These are phyloP conservation scores for Tricholauxania praeusta DNA, from an alignment of 2,888 invertebrate species.

Conservation along the genomic window DNA sequence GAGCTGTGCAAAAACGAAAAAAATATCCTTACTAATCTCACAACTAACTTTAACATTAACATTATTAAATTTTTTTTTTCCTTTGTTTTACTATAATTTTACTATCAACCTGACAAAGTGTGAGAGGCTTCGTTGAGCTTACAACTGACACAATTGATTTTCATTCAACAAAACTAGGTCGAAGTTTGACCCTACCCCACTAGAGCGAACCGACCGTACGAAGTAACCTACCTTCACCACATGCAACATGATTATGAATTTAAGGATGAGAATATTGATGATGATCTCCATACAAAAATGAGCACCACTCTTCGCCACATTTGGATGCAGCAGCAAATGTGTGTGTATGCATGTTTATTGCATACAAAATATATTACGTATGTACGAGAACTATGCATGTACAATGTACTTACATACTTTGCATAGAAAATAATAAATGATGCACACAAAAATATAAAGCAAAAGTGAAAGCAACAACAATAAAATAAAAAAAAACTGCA, in stretches of 20 bases:
- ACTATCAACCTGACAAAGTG: conserved; percentile 17
- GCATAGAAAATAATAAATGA: conserved; percentile 20
- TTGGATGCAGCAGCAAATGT: neutral
- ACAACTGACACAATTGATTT: conserved; percentile 47
- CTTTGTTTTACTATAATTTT: conserved; percentile 27
- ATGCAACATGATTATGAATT: conserved; percentile 13
- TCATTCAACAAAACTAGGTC: conserved; percentile 48
- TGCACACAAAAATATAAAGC: neutral
- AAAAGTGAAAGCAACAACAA: conserved; percentile 36
- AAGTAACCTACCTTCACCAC: neutral
- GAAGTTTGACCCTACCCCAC: conserved; percentile 48
- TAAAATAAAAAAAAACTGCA: conserved; percentile 16
- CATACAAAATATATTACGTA: too few relatives aligned
- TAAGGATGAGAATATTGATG: too few relatives aligned
- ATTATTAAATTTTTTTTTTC: too few relatives aligned
- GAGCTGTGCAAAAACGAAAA: too few relatives aligned
- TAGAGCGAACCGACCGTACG: neutral
- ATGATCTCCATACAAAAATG: conserved; percentile 18
- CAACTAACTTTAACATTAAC: too few relatives aligned
- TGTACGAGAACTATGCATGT: neutral
- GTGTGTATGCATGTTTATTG: neutral
- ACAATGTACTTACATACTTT: conserved; percentile 22
- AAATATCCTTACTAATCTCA: too few relatives aligned
- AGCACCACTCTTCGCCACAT: neutral
- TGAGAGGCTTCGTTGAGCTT: conserved; percentile 8